Conservation (phyloP, 2,888 invertebrate genomes). For the Hirtodrosophila trivittata region DNA sequence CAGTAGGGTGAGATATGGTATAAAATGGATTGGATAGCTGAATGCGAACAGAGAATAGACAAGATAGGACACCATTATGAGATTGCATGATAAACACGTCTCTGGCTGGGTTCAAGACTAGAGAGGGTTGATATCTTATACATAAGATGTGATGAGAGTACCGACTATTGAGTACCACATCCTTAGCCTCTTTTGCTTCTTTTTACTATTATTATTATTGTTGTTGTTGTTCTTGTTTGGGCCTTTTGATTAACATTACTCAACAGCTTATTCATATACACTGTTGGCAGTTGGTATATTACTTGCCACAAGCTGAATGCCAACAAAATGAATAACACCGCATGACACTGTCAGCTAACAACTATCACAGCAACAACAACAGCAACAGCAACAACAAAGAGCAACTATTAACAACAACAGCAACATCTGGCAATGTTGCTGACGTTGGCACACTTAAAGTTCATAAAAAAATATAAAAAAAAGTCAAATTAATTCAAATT, state of each 20-base stretch:
- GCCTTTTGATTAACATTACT: conserved; percentile 34
- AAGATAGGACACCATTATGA: conserved; percentile 14
- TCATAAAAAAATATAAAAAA: conserved; percentile 48
- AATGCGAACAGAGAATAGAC: not conserved
- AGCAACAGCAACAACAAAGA: conserved; percentile 13
- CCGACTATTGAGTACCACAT: not conserved
- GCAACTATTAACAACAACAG: conserved; percentile 19
- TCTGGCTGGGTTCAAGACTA: conserved; percentile 12
- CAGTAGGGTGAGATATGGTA: not conserved
- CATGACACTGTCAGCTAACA: conserved; percentile 26
- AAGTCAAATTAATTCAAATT: conserved; percentile 73
- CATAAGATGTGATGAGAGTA: not conserved
- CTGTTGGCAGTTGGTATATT: conserved; percentile 45
- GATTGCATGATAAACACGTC: conserved; percentile 49
- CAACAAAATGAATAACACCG: conserved; percentile 50
- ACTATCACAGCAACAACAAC: conserved; percentile 8
- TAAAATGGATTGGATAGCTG: conserved; percentile 1
- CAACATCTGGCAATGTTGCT: conserved; percentile 56
- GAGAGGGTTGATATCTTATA: not conserved
- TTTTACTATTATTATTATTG: not conserved
- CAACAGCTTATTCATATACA: conserved; percentile 34
- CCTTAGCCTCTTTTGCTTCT: not conserved
- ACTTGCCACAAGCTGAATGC: conserved; percentile 57
- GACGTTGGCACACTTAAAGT: conserved; percentile 67
- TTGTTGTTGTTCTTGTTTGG: conserved; percentile 3